Conservation (phyloP, 2,113 vertebrate species). For the Glaucidium brasilianum region DNA sequence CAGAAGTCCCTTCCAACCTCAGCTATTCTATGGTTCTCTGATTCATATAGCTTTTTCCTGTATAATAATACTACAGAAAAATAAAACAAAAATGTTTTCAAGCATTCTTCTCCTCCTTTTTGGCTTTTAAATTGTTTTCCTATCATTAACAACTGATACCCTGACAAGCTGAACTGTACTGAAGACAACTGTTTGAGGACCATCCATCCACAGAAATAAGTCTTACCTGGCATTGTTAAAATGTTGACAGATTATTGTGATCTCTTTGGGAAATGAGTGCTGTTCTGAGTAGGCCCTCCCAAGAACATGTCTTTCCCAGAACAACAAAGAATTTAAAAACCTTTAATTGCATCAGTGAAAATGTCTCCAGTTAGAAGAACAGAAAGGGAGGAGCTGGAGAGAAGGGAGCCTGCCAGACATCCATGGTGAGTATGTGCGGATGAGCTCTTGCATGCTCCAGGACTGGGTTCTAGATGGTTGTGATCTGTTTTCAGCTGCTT, state of each 20-base stretch:
- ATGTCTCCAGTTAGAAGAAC: not conserved
- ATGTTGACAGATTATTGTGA: not conserved
- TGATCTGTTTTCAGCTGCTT: not conserved
- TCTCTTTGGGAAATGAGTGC: not conserved
- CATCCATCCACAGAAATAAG: not conserved
- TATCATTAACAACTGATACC: not conserved
- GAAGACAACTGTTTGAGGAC: not conserved
- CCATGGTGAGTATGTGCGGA: fast-evolving
- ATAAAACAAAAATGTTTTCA: not conserved
- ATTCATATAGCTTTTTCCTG: not conserved
- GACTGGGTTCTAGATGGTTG: not conserved
- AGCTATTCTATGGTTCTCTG: not conserved
- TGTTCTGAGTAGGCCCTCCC: not conserved
- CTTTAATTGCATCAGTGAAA: not conserved
- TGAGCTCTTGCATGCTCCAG: not conserved
- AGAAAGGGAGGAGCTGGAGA: not conserved
- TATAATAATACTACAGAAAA: not conserved
- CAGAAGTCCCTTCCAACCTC: not conserved
- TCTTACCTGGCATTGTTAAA: not conserved
- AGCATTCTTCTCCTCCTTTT: not conserved
- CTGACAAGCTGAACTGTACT: not conserved
- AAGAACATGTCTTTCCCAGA: not conserved
- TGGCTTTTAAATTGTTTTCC: not conserved
- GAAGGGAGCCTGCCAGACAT: not conserved
- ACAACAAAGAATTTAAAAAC: not conserved